These are phyloP conservation scores for Serrognathus titanus DNA, from an alignment of 2,888 invertebrate species.

Conservation along the genomic window DNA sequence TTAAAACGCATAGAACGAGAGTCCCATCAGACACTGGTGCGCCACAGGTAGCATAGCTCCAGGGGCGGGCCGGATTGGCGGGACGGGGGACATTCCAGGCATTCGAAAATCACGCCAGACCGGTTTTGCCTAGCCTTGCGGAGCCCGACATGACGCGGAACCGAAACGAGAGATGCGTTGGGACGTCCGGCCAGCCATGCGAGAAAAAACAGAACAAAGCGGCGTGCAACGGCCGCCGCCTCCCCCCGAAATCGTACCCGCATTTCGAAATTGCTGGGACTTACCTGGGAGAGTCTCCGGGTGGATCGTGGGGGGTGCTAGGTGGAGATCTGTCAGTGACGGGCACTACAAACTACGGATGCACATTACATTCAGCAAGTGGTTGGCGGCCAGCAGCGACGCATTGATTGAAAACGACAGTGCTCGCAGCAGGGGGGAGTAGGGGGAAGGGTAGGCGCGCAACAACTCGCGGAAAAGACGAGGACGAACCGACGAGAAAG, in stretches of 20 bases:
- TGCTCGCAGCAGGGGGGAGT: slow-evolving; percentile 11
- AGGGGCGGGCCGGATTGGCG: background rate
- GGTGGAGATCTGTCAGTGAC: background rate
- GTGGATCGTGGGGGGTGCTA: background rate
- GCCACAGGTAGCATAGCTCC: slow-evolving; percentile 16
- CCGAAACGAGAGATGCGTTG: slow-evolving; percentile 3
- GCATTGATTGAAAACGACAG: slow-evolving; percentile 29
- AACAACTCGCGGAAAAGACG: slow-evolving; percentile 18
- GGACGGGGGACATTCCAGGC: slow-evolving; percentile 7
- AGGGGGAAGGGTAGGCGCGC: slow-evolving; percentile 13
- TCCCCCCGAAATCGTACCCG: too few species aligned
- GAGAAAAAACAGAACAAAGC: background rate
- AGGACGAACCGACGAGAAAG: slow-evolving; percentile 12
- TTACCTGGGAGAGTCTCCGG: background rate
- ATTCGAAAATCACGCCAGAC: slow-evolving; percentile 14
- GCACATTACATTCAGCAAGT: slow-evolving; percentile 36
- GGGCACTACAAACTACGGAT: background rate
- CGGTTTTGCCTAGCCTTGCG: slow-evolving; percentile 17
- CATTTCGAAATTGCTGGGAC: background rate
- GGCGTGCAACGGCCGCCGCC: background rate
- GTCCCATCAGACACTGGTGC: slow-evolving; percentile 6
- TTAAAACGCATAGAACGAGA: too few species aligned
- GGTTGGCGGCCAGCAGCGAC: slow-evolving; percentile 32
- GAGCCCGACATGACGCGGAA: background rate
- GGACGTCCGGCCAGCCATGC: too few species aligned